Base-by-base conservation (phyloP, 2,113 vertebrate species). In the Pseudolaguvia tuberculata region DNA sequence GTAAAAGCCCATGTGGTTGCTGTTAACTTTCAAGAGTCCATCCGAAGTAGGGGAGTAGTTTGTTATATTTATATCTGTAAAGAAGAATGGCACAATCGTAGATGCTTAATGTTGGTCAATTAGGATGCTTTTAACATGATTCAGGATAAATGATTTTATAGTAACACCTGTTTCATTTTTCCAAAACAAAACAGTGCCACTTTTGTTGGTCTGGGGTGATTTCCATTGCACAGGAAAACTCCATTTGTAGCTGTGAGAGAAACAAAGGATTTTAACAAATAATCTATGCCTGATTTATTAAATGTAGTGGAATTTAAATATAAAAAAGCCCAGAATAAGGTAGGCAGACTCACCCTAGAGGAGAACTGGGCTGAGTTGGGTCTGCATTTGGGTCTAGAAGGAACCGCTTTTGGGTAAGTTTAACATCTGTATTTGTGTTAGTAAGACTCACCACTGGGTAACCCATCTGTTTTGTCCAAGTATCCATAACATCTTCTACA, bases 391-490 rank as follows among this genome's bases (percentile, higher is more conserved):
- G 83, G 82, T 98, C 94, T 86, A 96, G 83, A 13, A 99, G 90
- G 78, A 99, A 99, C 51, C 97, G 93, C 61, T 78, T 88, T 78
- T 98, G 97, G 6, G 0, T 89, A 20, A 97, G 56, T 1, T 20
- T 75, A n/a, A 85, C 45, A 0, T 61, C 0, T 0, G 20, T 31
- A 2, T 31, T 79, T n/a, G 82, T 75, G 50, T 81, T 66, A n/a
- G 66, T 75, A 73, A 96, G 84, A 2, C 80, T 62, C 27, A 99
- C 66, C 53, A 98, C 90, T 70, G 97, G 96, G 61, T 95, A 98
- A 2, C 96, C 96, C 97, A 98, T 98, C 86, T 99, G 96, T 63
- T 86, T 92, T 18, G 94, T 98, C 97, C 97, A 99, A 1, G 94
- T 98, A 76, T 98, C 92, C 97, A 99, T 97, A 0, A 97, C 93